These are phyloP conservation scores for Peromyscus attwateri DNA, from an alignment of 2,797 vertebrate genomes.

Conservation along the genomic window DNA sequence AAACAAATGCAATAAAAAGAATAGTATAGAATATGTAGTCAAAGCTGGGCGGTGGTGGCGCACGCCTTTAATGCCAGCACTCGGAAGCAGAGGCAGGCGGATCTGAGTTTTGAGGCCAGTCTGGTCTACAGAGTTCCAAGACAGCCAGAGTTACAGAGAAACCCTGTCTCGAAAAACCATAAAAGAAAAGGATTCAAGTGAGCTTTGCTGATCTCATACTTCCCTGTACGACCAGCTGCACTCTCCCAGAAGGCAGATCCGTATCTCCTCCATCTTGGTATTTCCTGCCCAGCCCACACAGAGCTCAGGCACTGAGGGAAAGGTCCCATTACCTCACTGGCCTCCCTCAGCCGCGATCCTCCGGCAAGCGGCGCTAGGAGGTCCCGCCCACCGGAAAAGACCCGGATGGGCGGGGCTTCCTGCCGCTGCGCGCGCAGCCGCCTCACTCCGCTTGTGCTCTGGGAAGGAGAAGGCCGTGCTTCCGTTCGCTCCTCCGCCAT, in stretches of 20 bases:
- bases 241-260: neutral
- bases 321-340: too few relatives aligned
- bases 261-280: neutral
- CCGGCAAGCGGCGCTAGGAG: neutral
- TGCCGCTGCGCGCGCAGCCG: neutral
- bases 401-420: neutral
- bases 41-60: accelerated
- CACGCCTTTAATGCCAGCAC: neutral
- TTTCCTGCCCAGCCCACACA: neutral
- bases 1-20: neutral
- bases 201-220: neutral
- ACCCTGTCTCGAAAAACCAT: neutral
- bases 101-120: neutral
- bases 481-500: neutral
- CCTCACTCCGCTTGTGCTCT: neutral
- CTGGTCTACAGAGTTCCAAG: neutral
- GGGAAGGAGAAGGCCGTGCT: too few relatives aligned
- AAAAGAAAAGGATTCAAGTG: neutral
- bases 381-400: neutral
- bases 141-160: neutral
- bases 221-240: neutral
- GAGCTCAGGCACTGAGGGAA: neutral
- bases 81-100: neutral
- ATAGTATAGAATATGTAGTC: neutral
- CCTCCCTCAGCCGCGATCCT: accelerated